Conservation (phyloP, 2,888 invertebrate genomes). For the Tromatobia lineatoria region DNA sequence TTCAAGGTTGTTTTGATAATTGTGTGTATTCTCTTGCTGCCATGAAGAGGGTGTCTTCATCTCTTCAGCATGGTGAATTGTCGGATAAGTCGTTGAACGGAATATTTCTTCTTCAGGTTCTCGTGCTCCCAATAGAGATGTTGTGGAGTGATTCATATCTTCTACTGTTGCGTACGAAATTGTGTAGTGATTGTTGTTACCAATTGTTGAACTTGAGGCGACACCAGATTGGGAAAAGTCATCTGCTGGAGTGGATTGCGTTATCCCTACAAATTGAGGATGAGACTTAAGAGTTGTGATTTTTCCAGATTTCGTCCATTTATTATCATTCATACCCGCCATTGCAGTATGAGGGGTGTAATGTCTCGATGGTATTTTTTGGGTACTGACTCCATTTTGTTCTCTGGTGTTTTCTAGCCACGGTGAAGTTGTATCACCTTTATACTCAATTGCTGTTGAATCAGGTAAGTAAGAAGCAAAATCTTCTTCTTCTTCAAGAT, state of each 20-base stretch:
- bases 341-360: neutral
- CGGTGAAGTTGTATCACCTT: neutral
- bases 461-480: neutral
- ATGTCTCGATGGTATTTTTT: neutral
- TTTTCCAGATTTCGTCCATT: neutral
- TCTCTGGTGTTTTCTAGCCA: neutral
- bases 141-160: neutral
- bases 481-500: neutral
- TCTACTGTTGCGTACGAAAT: neutral
- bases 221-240: neutral
- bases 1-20: neutral
- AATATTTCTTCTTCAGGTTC: slow-evolving; percentile 6
- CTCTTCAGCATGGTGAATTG: neutral
- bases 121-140: neutral
- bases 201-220: neutral
- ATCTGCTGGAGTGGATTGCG: neutral
- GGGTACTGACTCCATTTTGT: neutral
- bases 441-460: neutral
- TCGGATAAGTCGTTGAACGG: neutral
- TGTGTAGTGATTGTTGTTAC: neutral
- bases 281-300: neutral
- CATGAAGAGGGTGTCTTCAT: neutral
- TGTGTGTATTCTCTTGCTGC: neutral
- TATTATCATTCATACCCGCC: neutral
- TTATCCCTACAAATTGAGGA: neutral